Base-by-base conservation (phyloP, 2,113 vertebrate species). In the Antennarius striatus region DNA sequence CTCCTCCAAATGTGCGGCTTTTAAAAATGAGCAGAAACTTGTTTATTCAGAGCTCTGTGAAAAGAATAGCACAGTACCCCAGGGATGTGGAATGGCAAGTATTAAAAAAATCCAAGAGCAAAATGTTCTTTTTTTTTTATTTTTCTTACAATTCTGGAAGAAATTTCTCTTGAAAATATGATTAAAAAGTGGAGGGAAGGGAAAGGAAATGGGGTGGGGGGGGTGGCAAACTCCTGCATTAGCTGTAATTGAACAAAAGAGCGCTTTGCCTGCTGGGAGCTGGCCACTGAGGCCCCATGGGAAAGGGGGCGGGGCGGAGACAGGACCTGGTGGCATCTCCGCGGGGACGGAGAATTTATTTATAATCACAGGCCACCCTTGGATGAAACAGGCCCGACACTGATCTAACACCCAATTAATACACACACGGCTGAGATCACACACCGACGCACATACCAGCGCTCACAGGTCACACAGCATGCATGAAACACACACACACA, bases 181-280 rank as follows among this genome's bases (percentile, higher is more conserved):
- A 98, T 98, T 98, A 97, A 93, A 96, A 95, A 73, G 70, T 59
- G 69, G 51, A 75, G 59, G 53, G 22, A 22, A 22, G 22, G 22
- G 22, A 22, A 22, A 22, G 22, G 22, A 22, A 22, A 22, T 22
- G 22, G 22, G 22, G 22, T 22, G 22, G 22, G 67, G 94, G 93
- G 92, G 95, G 96, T 94, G 93, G 95, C 94, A 96, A 98, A 98
- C 94, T 96, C 95, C 95, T 94, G 95, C 95, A 96, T 96, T 97
- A 96, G 96, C 94, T 98, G 95, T 98, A 98, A 98, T 97, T 99
- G 97, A 98, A 98, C 95, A 98, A 98, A 98, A 98, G 95, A 96
- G 93, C 77, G 86, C 92, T 90, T 89, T 93, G 94, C 93, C 96
- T 94, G 95, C 94, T 94, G 95, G 96, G 96, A 98, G 95, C 93